These are phyloP conservation scores for Solen grandis DNA, from an alignment of 1,140 invertebrate species.

Conservation along the genomic window DNA sequence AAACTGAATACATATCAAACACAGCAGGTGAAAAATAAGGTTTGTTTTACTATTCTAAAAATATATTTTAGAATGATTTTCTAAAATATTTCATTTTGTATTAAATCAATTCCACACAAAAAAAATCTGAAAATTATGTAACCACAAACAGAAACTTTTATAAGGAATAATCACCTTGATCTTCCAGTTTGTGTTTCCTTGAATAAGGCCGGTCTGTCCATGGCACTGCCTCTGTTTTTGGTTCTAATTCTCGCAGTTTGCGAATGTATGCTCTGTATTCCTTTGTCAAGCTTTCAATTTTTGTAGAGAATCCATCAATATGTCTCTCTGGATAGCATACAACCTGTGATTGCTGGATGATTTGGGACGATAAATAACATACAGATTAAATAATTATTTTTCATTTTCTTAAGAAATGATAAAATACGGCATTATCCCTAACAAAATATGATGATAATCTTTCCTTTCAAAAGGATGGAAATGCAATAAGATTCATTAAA, in stretches of 20 bases:
- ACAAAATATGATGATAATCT: too few relatives aligned
- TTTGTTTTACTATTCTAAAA: too few relatives aligned
- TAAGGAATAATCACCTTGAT: not conserved
- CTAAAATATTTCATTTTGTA: too few relatives aligned
- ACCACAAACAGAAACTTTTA: too few relatives aligned
- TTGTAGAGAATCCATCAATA: slow-evolving; percentile 67
- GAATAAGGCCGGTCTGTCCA: slow-evolving; percentile 73
- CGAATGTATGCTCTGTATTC: slow-evolving; percentile 75
- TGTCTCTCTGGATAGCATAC: slow-evolving; percentile 73
- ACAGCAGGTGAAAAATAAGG: too few relatives aligned
- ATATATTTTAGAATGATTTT: too few relatives aligned
- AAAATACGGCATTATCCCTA: too few relatives aligned
- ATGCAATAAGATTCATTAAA: not conserved
- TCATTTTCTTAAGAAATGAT: too few relatives aligned
- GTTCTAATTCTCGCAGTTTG: slow-evolving; percentile 68
- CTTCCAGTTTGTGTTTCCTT: slow-evolving; percentile 53
- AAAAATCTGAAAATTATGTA: too few relatives aligned
- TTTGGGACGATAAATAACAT: too few relatives aligned
- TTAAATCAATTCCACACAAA: too few relatives aligned
- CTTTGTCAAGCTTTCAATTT: slow-evolving; percentile 64
- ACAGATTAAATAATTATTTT: not conserved
- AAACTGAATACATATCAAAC: too few relatives aligned
- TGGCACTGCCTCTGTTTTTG: slow-evolving; percentile 58
- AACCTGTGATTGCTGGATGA: slow-evolving; percentile 77
- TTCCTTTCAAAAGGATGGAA: not conserved